Evolutionary conservation across 2,797 vertebrate genomes (phyloP).

Genomic region (Phoxinus dragarum): DNA sequence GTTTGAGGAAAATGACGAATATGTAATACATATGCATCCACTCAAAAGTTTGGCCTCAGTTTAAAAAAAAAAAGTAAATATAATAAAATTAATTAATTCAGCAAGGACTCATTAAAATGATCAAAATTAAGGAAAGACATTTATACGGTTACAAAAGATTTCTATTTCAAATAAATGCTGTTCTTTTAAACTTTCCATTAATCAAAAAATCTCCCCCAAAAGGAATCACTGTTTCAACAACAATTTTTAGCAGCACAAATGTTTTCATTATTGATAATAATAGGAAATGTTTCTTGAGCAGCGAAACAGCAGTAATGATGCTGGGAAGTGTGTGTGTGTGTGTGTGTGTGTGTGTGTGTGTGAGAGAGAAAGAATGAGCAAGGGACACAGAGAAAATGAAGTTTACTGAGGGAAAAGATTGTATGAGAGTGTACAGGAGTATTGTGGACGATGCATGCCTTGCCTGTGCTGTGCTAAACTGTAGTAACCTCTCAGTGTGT

Average conservation of each 20-base stretch:
- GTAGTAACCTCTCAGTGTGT: constrained; percentile 28
- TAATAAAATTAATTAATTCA: too few relatives aligned
- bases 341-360: too few relatives aligned
- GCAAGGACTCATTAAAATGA: too few relatives aligned
- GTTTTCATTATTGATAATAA: background rate
- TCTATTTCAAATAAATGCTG: background rate
- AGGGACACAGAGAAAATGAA: background rate
- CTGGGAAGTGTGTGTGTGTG: too few relatives aligned
- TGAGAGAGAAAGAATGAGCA: too few relatives aligned
- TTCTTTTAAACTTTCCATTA: background rate
- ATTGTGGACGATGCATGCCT: constrained; percentile 22
- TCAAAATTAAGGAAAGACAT: background rate
- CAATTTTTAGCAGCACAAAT: background rate
- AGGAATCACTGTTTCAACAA: background rate
- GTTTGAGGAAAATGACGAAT: background rate
- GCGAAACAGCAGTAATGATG: background rate
- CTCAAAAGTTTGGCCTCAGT: too few relatives aligned
- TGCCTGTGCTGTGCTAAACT: constrained; percentile 41
- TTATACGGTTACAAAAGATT: background rate
- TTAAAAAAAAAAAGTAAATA: too few relatives aligned
- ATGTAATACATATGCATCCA: too few relatives aligned
- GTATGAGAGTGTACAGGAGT: constrained; percentile 31
- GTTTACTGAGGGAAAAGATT: background rate
- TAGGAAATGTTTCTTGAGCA: background rate
- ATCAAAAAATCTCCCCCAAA: too few relatives aligned